Evolutionary conservation across 2,888 invertebrate species (phyloP), one percentile per base, ranked within the genome.

Genomic region (Dynastes tityus): DNA sequence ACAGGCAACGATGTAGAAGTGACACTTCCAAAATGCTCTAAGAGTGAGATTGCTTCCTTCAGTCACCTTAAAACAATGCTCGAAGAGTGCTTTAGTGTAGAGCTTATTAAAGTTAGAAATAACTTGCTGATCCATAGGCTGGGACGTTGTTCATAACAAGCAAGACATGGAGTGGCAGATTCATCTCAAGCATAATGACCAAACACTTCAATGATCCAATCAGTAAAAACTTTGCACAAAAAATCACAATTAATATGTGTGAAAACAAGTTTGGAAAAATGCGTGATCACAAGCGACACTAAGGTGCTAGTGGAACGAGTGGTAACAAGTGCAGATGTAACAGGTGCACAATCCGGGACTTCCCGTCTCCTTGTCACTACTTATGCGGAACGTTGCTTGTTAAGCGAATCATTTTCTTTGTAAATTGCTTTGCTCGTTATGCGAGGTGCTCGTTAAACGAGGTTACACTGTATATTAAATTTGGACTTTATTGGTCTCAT

Each of bases 71-170:
- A 82, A 84, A 76, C 81, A 85, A 27, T 45, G 67, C 67, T 78
- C 75, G 27, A 74, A 63, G 81, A 8, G 83, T 85, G 22, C 22
- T 22, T 22, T 22, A 22, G 22, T 22, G 80, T 84, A 83, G 32
- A 85, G 80, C 64, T 84, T 84, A 78, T 85, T 84, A 77, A 84
- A 82, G 63, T 83, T 84, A 11, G 79, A 80, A 37, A 79, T 81
- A 8, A 83, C 83, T 77, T 85, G 80, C 78, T 84, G 82, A 53
- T 85, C 82, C 80, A 85, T 82, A 32, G 83, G 82, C 81, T 85
- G 84, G 45, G 53, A 51, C 82, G 81, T 85, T 84, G 80, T 84
- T 84, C 55, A 85, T 73, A 29, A 85, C 75, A 58, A 85, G 83
- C 68, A 84, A 22, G 22, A 22, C 22, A 22, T 22, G 22, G 22